Base-by-base conservation (phyloP, 2,113 vertebrate genomes). In the Lycaon pictus region DNA sequence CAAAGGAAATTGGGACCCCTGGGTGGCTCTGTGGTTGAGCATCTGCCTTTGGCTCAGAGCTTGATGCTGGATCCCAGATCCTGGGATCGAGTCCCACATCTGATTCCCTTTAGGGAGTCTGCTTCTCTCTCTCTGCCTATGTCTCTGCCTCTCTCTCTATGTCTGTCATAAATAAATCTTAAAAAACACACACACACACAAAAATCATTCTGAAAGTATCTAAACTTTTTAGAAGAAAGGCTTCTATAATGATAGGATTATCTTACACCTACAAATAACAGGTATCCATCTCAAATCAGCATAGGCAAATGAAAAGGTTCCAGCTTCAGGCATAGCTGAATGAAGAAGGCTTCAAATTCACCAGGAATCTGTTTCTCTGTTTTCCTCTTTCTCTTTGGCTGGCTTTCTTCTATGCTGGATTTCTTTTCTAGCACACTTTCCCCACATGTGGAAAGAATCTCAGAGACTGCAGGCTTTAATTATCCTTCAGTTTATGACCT, bases 221-320 rank as follows among this genome's bases (percentile, higher is more conserved):
- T 82, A 85, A 83, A 77, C 16, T 29, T n/a, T 67, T 92, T 82
- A 90, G 67, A 82, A 94, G 83, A 83, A 86, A 93, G 51, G 11
- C 22, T 90, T 84, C 20, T 71, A 84, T 29, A 74, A 29, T 37
- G 48, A 25, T 71, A 83, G 35, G 35, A 53, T 2, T 29, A 69
- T 90, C 43, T 93, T 43, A 43, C n/a, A 51, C 22, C 74, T 95
- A 72, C 23, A 92, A 77, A 72, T 74, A 93, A 91, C 3, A 67
- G 16, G 2, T 48, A 72, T 65, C 25, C 25, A 79, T 55, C 37
- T 95, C 67, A 83, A 72, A 85, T 51, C 56, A 92, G 22, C 58
- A 25, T n/a, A 86, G 63, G 84, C 17, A 71, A 74, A n/a, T 51
- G 12, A 65, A 96, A 93, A 81, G 58, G 12, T 62, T 87, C 71